A percentile compares a stretch with the other conserved stretches of the same genome.
Conservation (phyloP, 2,888 invertebrate genomes). For the Eupithecia subfuscata region DNA sequence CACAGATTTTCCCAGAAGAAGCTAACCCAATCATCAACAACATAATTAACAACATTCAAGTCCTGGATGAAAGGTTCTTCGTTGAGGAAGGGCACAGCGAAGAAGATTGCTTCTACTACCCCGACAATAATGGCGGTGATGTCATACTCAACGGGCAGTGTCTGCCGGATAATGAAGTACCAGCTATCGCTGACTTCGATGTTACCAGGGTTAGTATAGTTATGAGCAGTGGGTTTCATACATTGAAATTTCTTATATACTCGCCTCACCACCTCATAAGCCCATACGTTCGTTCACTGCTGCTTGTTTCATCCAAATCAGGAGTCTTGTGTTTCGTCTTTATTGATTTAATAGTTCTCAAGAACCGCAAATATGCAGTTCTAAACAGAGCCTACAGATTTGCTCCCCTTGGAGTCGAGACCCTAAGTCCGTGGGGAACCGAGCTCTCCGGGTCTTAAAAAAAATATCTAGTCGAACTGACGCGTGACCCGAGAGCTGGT, state of each 20-base stretch:
- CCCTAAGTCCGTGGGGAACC: too few species aligned
- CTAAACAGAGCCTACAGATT: too few species aligned
- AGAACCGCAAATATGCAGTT: too few species aligned
- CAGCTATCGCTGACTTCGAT: constrained; percentile 56
- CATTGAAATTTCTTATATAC: too few species aligned
- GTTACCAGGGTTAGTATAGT: constrained; percentile 53
- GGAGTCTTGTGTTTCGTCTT: background rate
- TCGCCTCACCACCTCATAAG: background rate
- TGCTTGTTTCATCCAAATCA: background rate
- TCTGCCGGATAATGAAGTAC: constrained; percentile 49
- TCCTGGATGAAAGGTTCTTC: constrained; percentile 63
- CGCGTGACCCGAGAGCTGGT: too few species aligned
- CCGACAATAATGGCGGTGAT: constrained; percentile 69
- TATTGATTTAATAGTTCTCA: background rate
- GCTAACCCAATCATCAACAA: constrained; percentile 51
- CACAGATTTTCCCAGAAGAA: constrained; percentile 44
- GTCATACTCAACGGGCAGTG: constrained; percentile 67
- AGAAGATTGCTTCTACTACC: constrained; percentile 71
- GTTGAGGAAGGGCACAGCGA: constrained; percentile 57
- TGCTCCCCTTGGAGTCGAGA: too few species aligned
- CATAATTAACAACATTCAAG: constrained; percentile 56
- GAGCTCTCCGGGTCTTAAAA: too few species aligned
- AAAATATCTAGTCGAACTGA: too few species aligned
- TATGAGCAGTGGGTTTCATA: background rate
- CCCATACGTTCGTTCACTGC: background rate